Conservation (phyloP, 2,797 vertebrate genomes). For the Steatocranus sp. region DNA sequence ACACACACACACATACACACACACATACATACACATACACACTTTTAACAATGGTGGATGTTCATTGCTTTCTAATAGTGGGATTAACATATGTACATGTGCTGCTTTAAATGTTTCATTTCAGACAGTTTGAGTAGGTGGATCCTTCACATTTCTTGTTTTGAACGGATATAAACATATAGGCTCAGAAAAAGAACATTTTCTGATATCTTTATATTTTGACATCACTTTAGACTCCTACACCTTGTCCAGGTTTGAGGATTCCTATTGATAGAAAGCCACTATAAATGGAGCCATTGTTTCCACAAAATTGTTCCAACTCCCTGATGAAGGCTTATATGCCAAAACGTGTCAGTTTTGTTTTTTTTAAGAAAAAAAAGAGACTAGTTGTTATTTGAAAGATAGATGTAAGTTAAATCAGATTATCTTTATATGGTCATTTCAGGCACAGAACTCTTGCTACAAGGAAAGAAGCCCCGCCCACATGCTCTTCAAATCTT, state of each 20-base stretch:
- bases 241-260: not conserved
- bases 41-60: not conserved
- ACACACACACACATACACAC: too few species aligned
- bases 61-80: not conserved
- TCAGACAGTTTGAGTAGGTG: not conserved
- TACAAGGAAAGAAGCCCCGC: not conserved
- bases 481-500: not conserved
- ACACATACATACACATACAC: accelerated
- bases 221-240: not conserved
- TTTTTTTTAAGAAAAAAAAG: not conserved
- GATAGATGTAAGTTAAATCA: not conserved
- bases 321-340: not conserved
- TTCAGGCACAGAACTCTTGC: not conserved
- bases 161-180: not conserved
- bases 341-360: not conserved
- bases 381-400: not conserved
- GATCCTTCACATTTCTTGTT: not conserved
- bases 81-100: not conserved
- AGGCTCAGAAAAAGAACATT: not conserved
- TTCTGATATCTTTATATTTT: not conserved
- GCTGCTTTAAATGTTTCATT: not conserved
- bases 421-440: not conserved
- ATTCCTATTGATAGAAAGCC: not conserved
- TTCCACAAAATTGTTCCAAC: not conserved
- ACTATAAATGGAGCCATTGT: not conserved